Evolutionary conservation across 2,888 invertebrate genomes (phyloP).

Genomic region (Cryptophagus acutangulus): DNA sequence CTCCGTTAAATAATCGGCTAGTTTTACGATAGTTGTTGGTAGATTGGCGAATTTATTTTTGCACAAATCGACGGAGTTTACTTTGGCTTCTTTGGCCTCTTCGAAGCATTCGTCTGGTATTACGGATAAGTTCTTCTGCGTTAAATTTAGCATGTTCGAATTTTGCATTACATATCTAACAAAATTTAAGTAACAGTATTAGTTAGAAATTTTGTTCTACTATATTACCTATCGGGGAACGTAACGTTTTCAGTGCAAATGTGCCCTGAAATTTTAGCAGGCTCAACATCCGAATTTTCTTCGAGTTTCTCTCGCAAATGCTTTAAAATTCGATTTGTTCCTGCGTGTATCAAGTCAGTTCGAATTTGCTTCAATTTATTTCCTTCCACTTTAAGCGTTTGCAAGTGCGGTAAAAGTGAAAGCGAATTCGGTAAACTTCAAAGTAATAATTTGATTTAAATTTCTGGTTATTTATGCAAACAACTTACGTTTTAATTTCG

Average conservation of each 20-base stretch:
- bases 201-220: constrained; percentile 4
- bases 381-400: constrained; percentile 78
- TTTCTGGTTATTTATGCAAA: no score
- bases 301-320: constrained; percentile 62
- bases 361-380: constrained; percentile 79
- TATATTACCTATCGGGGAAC: constrained; percentile 34
- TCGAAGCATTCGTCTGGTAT: constrained; percentile 70
- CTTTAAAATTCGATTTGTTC: constrained; percentile 76
- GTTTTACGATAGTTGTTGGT: no score
- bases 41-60: constrained; percentile 69
- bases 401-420: constrained; percentile 68
- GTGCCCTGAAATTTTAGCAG: no score
- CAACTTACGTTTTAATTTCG: constrained; percentile 48
- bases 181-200: constrained; percentile 14
- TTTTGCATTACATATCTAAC: constrained; percentile 56
- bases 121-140: constrained; percentile 57
- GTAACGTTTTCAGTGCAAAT: constrained; percentile 14
- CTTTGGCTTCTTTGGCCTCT: constrained; percentile 65
- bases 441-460: not conserved
- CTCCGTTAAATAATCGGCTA: constrained; percentile 56
- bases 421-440: constrained; percentile 55
- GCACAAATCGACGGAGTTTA: constrained; percentile 73
- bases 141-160: constrained; percentile 56
- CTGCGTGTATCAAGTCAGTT: constrained; percentile 77
- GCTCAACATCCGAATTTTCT: constrained; percentile 33